These are phyloP conservation scores for Chrysemys picta DNA, from an alignment of 2,113 vertebrate species.

Conservation along the genomic window DNA sequence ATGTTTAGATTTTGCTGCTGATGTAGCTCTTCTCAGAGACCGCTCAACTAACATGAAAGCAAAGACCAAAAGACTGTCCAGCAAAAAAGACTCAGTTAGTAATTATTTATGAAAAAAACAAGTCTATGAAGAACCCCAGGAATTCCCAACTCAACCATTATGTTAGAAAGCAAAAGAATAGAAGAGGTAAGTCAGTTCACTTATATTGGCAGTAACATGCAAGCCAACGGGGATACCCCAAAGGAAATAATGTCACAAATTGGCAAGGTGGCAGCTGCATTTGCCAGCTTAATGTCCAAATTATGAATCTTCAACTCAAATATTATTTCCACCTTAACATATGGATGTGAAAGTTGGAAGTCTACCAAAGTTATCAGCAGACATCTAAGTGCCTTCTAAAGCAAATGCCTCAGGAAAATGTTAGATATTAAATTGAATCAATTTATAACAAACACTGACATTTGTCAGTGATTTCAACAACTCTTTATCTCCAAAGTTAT, in stretches of 20 bases:
- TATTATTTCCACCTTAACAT: constrained; percentile 64
- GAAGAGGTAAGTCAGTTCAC: not conserved
- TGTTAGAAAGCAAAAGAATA: not conserved
- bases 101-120: not conserved
- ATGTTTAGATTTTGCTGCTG: constrained; percentile 11
- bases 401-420: constrained; percentile 60
- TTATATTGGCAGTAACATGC: not conserved
- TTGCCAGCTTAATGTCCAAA: not conserved
- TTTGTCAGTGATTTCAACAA: constrained; percentile 47
- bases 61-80: not conserved
- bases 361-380: constrained; percentile 59
- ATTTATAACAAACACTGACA: constrained; percentile 69
- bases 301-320: constrained; percentile 19
- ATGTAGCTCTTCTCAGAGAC: not conserved
- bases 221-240: not conserved
- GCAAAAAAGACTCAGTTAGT: not conserved
- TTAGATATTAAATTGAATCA: constrained; percentile 62
- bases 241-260: not conserved
- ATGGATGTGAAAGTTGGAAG: constrained; percentile 58
- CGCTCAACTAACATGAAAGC: not conserved
- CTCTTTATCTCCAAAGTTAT: constrained; percentile 72
- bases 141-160: not conserved
- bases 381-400: constrained; percentile 60
- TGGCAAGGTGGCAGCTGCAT: not conserved
- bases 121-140: not conserved